These are phyloP conservation scores for Erethizon dorsatum DNA, from an alignment of 2,797 vertebrate genomes.

Conservation along the genomic window DNA sequence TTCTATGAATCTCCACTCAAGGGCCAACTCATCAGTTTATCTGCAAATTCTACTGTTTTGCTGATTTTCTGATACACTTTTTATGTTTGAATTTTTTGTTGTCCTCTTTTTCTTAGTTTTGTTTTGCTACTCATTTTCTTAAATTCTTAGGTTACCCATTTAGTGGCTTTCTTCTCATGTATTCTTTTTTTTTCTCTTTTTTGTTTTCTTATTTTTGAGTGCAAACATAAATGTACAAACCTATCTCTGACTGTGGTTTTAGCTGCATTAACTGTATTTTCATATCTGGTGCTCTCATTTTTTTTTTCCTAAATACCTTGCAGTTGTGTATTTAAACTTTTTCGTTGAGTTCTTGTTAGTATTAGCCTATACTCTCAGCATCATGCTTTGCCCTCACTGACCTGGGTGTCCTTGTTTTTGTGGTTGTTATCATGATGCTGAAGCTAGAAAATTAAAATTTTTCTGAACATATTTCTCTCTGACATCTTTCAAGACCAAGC, in stretches of 20 bases:
- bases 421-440: neutral
- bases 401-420: neutral
- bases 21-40: neutral
- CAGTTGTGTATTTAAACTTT: neutral
- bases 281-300: neutral
- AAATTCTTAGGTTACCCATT: slow-evolving; percentile 8
- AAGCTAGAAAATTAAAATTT: neutral
- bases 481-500: slow-evolving; percentile 9
- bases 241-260: slow-evolving; percentile 44
- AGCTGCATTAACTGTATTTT: neutral
- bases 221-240: slow-evolving; percentile 14
- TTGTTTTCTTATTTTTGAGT: slow-evolving; percentile 1
- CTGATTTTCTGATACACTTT: slow-evolving; percentile 29
- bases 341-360: slow-evolving; percentile 25
- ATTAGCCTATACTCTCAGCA: neutral
- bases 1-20: neutral
- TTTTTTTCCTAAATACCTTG: slow-evolving; percentile 14
- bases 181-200: slow-evolving; percentile 10
- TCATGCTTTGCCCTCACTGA: neutral
- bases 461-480: slow-evolving; percentile 7
- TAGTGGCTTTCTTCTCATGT: neutral
- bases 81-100: neutral
- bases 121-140: neutral
- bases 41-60: slow-evolving; percentile 41
- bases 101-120: neutral